Conservation (phyloP, 2,888 invertebrate species). For the Cantharis rufa region DNA sequence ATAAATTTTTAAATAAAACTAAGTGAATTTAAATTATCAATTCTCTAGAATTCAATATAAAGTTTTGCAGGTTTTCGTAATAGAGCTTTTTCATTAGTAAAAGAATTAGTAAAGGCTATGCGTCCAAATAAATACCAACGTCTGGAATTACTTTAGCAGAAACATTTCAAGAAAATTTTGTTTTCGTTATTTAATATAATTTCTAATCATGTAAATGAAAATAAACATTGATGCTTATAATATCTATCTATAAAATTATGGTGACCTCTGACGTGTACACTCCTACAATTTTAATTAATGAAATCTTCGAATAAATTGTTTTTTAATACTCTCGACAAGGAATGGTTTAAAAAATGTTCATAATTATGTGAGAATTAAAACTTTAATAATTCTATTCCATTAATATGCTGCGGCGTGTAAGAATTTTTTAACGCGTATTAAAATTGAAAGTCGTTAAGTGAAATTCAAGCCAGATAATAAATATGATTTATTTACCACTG, state of each 20-base stretch:
- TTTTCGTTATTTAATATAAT: background rate
- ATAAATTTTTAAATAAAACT: background rate
- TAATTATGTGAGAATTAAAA: background rate
- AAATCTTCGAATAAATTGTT: background rate
- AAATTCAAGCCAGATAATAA: background rate
- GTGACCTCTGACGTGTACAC: background rate
- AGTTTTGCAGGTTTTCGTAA: background rate
- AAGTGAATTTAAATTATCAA: background rate
- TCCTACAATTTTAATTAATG: background rate
- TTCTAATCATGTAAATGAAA: background rate
- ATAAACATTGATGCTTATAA: background rate
- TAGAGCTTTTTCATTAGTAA: background rate
- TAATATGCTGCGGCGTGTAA: background rate
- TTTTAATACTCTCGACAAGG: background rate
- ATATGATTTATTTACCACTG: background rate
- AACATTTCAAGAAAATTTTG: background rate
- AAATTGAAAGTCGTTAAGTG: background rate
- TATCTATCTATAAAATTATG: background rate
- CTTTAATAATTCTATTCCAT: background rate
- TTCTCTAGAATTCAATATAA: background rate
- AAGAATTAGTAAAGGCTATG: background rate
- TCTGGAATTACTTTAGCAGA: background rate
- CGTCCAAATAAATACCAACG: background rate
- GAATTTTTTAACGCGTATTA: background rate
- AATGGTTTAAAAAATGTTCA: background rate